These are phyloP conservation scores for Prietella phreatophila DNA, from an alignment of 2,113 vertebrate genomes.

Conservation along the genomic window DNA sequence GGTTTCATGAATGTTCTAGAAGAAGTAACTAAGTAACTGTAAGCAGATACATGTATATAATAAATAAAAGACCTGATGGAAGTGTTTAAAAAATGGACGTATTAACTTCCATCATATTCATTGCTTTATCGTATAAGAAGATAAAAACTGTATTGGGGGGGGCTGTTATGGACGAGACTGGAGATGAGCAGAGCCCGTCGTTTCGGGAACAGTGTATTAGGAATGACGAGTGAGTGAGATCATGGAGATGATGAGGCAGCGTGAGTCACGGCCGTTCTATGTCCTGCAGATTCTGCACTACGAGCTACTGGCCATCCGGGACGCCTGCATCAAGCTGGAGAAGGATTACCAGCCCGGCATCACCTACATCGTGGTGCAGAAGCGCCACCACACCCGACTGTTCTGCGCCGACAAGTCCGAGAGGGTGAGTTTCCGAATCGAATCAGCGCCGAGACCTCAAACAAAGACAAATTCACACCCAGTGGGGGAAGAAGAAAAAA, in stretches of 20 bases:
- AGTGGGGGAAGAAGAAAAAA: neutral
- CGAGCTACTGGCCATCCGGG: constrained; percentile 93
- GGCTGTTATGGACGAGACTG: no score
- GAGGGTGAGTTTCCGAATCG: constrained; percentile 75
- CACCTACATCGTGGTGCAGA: constrained; percentile 98
- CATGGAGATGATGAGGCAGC: neutral
- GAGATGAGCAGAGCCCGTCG: neutral
- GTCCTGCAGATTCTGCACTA: constrained; percentile 73
- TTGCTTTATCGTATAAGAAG: neutral
- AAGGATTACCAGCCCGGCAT: constrained; percentile 99
- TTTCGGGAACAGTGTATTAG: neutral
- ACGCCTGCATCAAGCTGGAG: constrained; percentile 98
- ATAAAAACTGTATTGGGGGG: neutral
- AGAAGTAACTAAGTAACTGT: neutral
- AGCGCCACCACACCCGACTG: constrained; percentile 94
- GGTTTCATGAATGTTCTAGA: neutral
- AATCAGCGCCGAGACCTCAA: neutral
- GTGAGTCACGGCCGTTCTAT: neutral
- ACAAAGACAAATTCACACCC: neutral
- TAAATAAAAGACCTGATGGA: neutral
- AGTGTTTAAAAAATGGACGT: neutral
- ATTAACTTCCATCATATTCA: neutral
- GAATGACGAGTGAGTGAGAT: neutral
- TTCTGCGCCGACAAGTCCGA: constrained; percentile 98
- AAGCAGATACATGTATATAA: neutral